Evolutionary conservation across 1,140 invertebrate species (phyloP), one percentile per base, ranked within the genome.

Genomic region (Ceratosolen solmsi): DNA sequence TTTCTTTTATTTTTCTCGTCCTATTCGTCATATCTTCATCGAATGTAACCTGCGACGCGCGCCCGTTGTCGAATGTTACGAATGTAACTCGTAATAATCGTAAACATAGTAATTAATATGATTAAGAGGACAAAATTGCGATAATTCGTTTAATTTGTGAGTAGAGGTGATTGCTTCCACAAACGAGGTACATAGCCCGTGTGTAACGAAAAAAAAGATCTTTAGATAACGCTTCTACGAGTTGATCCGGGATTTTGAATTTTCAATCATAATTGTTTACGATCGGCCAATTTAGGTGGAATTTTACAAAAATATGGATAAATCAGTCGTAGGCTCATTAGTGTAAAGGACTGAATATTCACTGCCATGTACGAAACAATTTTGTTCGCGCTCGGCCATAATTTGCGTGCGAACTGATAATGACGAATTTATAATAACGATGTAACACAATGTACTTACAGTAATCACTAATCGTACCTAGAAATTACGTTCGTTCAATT

Each of bases 361-460:
- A 90, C 90, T 91, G 90, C 90, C 90, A 91, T 83, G 41, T 17
- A 20, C 70, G 46, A 75, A 65, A 78, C 51, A 36, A 78, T 17
- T 78, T 22, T 51, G 11, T 60, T 58, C 72, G 68, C 65, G 83
- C 88, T 88, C 86, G 88, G 84, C 87, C 87, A 84, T 51, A 51
- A n/a, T n/a, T 86, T 88, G 86, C 84, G 85, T 86, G 85, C 54
- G 63, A 79, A 88, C n/a, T n/a, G n/a, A n/a, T 80, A 87, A 85
- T 87, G 88, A 85, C 88, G 85, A 87, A 90, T 91, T 91, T 88
- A 88, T 90, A 91, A 91, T 89, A 87, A 89, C 88, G 89, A 90
- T 90, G 89, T 89, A 90, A 90, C 90, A 91, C 86, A 83, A 90
- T 90, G 90, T 91, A 91, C 88, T 91, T 91, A 91, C 88, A 87